These are phyloP conservation scores for Helarctos malayanus DNA, from an alignment of 2,797 vertebrate genomes.

Conservation along the genomic window DNA sequence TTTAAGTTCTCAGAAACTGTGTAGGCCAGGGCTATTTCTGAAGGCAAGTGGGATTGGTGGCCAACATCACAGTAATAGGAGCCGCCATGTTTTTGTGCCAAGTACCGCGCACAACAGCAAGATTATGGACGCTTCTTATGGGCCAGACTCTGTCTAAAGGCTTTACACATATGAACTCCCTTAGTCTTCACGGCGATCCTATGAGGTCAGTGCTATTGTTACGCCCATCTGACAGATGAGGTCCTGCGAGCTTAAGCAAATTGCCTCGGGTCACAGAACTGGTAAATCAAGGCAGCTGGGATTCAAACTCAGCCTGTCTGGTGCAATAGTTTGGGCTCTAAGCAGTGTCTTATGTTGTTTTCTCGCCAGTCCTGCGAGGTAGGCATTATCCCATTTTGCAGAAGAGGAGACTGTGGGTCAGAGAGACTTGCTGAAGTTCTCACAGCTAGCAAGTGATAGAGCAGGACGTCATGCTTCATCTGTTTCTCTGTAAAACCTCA, in stretches of 20 bases:
- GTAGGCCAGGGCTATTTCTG: background rate
- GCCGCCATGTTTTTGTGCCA: background rate
- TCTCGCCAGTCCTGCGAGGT: background rate
- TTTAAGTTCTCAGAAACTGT: slow-evolving; percentile 25
- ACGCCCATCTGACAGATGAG: background rate
- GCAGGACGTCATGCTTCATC: background rate
- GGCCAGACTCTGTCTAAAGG: background rate
- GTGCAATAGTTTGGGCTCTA: background rate
- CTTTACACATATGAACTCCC: background rate
- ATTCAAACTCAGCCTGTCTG: background rate
- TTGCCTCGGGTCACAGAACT: background rate
- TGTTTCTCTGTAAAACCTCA: slow-evolving; percentile 23
- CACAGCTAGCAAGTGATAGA: background rate
- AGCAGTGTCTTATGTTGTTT: background rate
- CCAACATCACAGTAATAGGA: background rate
- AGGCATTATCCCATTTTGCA: background rate
- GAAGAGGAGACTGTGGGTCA: background rate
- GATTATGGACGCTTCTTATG: background rate
- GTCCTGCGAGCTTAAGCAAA: background rate
- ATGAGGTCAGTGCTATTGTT: background rate
- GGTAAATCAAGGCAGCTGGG: background rate
- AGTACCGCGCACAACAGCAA: background rate
- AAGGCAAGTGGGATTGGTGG: background rate
- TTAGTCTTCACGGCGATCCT: background rate
- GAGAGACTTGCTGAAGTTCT: background rate